Conservation (phyloP, 2,797 vertebrate species). For the Fratercula arctica region DNA sequence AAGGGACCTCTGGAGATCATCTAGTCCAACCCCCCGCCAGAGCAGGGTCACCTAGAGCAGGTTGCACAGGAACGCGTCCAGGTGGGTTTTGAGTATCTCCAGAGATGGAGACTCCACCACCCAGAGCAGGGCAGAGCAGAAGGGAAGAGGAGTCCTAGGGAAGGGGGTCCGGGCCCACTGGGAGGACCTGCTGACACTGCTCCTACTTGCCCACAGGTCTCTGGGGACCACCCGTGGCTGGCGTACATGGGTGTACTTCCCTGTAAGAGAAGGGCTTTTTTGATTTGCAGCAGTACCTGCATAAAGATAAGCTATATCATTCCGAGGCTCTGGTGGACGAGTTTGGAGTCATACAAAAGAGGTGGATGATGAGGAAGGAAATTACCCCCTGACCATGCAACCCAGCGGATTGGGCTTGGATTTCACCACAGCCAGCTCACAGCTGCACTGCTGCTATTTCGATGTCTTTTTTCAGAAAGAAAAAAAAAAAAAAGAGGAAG, state of each 20-base stretch:
- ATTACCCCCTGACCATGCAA: background rate
- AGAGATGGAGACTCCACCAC: no score
- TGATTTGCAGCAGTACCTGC: background rate
- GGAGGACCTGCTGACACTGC: fast-evolving
- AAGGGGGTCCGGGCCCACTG: background rate
- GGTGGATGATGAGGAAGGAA: background rate
- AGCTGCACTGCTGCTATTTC: background rate
- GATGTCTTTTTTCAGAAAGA: background rate
- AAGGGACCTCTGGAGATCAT: no score
- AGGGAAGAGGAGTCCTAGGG: fast-evolving
- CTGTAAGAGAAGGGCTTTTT: background rate
- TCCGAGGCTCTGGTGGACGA: background rate
- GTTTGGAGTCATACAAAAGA: background rate
- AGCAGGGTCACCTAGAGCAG: no score
- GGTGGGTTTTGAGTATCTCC: no score
- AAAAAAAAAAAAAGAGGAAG: background rate
- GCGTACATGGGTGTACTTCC: fast-evolving
- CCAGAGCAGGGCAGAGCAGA: background rate
- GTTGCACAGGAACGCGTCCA: no score
- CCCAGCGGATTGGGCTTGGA: background rate
- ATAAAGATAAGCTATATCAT: background rate
- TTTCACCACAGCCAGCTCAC: background rate
- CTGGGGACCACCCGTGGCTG: background rate
- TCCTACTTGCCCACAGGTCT: background rate
- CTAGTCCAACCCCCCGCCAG: no score